Percentiles rank a stretch among this genome's conserved stretches.
Conservation (phyloP, 2,888 invertebrate species). For the Campaea margaritaria region DNA sequence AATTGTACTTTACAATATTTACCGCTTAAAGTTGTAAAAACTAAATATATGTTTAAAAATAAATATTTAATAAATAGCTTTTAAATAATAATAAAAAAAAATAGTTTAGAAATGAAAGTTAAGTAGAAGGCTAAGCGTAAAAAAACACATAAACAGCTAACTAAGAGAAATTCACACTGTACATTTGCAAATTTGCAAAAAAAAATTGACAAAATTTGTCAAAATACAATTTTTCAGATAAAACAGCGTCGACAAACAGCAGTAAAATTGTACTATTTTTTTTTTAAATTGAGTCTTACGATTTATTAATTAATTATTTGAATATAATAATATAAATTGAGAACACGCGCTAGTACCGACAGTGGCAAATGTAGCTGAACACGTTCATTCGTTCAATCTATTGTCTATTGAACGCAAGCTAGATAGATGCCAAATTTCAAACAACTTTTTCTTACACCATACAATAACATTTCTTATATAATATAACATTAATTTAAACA, state of each 20-base stretch:
- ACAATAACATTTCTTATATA: no score
- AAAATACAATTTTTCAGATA: not conserved
- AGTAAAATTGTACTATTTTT: slow-evolving; percentile 10
- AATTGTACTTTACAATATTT: slow-evolving; percentile 42
- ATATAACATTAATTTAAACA: not conserved
- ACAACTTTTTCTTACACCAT: no score
- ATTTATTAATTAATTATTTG: no score
- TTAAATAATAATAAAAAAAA: slow-evolving; percentile 22
- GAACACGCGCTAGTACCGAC: no score
- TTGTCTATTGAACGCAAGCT: no score
- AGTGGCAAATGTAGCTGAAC: no score
- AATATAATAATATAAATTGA: no score
- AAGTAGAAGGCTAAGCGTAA: slow-evolving; percentile 33
- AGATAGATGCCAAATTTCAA: no score
- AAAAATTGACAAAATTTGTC: not conserved
- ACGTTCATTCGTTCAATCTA: no score
- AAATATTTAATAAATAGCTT: slow-evolving; percentile 42
- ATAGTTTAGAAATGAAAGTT: slow-evolving; percentile 21
- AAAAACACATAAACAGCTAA: not conserved
- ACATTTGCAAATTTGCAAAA: slow-evolving; percentile 3
- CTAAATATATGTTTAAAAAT: slow-evolving; percentile 31
- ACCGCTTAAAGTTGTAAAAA: slow-evolving; percentile 23
- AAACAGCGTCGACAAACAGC: not conserved
- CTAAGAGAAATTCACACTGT: slow-evolving; percentile 2
- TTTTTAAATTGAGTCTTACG: no score